Evolutionary conservation across 2,797 vertebrate genomes (phyloP), one percentile per base, ranked within the genome.

Genomic region (Gymnoscopelus microlampas): DNA sequence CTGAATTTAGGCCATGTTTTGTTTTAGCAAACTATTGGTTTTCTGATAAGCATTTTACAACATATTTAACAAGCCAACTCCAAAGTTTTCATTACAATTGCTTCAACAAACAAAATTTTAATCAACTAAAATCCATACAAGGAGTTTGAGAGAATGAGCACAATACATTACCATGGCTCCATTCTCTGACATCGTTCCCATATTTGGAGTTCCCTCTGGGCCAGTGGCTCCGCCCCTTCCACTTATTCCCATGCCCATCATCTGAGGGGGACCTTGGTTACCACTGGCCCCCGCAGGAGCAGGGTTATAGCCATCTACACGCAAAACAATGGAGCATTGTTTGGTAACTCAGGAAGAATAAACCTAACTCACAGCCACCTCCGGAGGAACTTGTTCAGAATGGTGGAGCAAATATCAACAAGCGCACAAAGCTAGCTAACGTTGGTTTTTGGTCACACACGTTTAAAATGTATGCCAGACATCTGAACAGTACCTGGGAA

Each of bases 291-390:
- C 91, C 2, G 95, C 94, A 88, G 96, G 92, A 87, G 94, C 95
- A 95, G 94, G 96, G 94, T 95, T 99, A 97, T 94, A 99, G 88
- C 96, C 95, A 96, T 99, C 98, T 99, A 96, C 61, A 87, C 57
- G 75, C 79, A 88, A 81, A 77, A 88, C 85, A 91, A 88, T 5
- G 53, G 66, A 81, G 82, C 59, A 78, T 63, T 23, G 63, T 70
- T 85, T 74, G 73, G 81, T 83, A 59, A 83, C 66, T 65, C 3
- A 24, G 54, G 51, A 44, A 14, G 13, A 3, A 13, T 70, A 19
- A 60, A 47, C 0, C 29, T 8, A 29, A 26, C 13, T 9, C 29
- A 24, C 44, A 39, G 4, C 0, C 44, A 63, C 23, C 14, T 23
- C 8, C n/a, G 3, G 58, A 56, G 26, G 5, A 61, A 65, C 23